These are phyloP conservation scores for Anolis carolinensis DNA, from an alignment of 2,113 vertebrate species.

Conservation along the genomic window DNA sequence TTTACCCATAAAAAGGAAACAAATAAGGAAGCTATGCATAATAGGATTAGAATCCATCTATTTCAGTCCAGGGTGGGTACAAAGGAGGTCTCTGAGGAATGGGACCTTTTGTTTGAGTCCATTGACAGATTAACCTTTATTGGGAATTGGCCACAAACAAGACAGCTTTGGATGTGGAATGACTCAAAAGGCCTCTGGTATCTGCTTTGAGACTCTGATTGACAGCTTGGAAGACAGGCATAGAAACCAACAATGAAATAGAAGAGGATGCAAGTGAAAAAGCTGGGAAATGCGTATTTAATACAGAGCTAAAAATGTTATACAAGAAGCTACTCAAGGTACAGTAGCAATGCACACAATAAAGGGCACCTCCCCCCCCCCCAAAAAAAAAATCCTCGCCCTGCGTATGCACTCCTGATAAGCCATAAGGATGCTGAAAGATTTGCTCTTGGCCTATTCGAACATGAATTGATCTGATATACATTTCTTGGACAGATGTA, in stretches of 20 bases:
- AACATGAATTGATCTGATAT: background rate
- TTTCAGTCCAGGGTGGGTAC: background rate
- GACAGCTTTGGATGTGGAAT: conserved; percentile 39
- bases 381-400: too few relatives aligned
- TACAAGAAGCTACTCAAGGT: background rate
- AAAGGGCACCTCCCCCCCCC: too few relatives aligned
- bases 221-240: background rate
- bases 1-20: conserved; percentile 74
- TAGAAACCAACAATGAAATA: background rate
- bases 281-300: background rate
- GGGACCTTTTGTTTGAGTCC: conserved; percentile 21
- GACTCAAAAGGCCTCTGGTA: background rate
- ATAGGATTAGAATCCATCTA: conserved; percentile 72
- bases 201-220: background rate
- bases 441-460: background rate
- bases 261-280: background rate
- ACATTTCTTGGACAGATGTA: background rate
- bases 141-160: background rate
- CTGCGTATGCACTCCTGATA: background rate
- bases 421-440: background rate
- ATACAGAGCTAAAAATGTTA: background rate
- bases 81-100: background rate
- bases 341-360: background rate
- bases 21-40: conserved; percentile 72
- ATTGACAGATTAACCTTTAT: conserved; percentile 35